These are phyloP conservation scores for Morone saxatilis DNA, from an alignment of 2,113 vertebrate genomes.

Conservation along the genomic window DNA sequence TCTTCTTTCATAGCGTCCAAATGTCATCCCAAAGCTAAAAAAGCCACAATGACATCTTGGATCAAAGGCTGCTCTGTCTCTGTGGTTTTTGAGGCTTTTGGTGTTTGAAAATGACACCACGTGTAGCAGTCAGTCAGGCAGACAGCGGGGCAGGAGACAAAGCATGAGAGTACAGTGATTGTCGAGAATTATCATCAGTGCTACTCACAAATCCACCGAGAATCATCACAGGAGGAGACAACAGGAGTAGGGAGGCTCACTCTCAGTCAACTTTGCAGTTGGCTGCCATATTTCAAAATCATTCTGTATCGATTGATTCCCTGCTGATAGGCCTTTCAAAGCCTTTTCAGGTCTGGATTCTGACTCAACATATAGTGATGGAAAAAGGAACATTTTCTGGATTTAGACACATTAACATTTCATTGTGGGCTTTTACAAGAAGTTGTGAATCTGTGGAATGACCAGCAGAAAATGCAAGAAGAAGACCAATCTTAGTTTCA, in stretches of 20 bases:
- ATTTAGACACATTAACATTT: constrained; percentile 17
- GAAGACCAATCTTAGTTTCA: not conserved
- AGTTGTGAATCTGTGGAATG: not conserved
- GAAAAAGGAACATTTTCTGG: constrained; percentile 4
- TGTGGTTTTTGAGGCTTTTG: constrained; percentile 33
- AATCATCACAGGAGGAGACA: constrained; percentile 52
- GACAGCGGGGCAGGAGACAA: constrained; percentile 23
- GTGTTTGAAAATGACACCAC: constrained; percentile 39
- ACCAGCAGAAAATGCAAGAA: not conserved
- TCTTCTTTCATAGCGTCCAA: constrained; percentile 35
- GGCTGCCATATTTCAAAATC: constrained; percentile 43
- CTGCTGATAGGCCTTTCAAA: constrained; percentile 34
- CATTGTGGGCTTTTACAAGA: constrained; percentile 1
- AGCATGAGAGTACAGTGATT: constrained; percentile 36
- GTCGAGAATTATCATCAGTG: constrained; percentile 52
- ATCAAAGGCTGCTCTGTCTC: constrained; percentile 49
- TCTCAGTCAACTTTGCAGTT: constrained; percentile 26
- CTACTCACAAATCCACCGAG: constrained; percentile 42
- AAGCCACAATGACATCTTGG: constrained; percentile 31
- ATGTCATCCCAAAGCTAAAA: constrained; percentile 43
- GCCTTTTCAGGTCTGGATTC: constrained; percentile 12
- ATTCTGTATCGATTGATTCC: constrained; percentile 32
- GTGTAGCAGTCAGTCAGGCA: constrained; percentile 5
- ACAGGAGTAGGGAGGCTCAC: constrained; percentile 19
- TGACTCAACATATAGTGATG: constrained; percentile 14